Evolutionary conservation across 1,140 invertebrate species (phyloP).

Genomic region (Aphidius ervi): DNA sequence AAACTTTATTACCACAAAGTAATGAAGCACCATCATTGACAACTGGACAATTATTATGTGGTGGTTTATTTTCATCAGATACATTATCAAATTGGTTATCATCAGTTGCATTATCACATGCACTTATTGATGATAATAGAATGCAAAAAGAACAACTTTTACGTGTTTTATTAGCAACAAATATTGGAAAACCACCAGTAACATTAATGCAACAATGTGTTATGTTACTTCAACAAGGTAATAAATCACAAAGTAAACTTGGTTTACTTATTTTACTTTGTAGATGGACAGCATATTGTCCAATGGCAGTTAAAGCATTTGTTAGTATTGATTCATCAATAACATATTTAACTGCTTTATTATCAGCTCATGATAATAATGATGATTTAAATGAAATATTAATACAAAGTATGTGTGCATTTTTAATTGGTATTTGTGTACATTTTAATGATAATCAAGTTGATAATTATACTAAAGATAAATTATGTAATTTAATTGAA

Average conservation of each 20-base stretch:
- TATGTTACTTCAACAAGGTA: constrained; percentile 77
- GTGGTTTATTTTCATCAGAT: constrained; percentile 87
- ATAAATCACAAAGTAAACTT: constrained; percentile 84
- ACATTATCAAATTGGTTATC: constrained; percentile 97
- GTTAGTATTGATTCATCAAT: constrained; percentile 80
- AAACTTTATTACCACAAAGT: constrained; percentile 84
- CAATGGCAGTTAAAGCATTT: constrained; percentile 78
- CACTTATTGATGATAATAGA: constrained; percentile 85
- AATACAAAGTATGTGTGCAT: constrained; percentile 80
- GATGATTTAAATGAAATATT: constrained; percentile 68
- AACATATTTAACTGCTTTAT: constrained; percentile 76
- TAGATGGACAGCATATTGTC: constrained; percentile 81
- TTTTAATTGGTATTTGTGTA: constrained; percentile 89
- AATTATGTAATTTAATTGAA: constrained; percentile 79
- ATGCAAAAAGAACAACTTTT: constrained; percentile 91
- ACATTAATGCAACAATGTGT: constrained; percentile 86
- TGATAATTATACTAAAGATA: constrained; percentile 73
- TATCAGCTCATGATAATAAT: constrained; percentile 58
- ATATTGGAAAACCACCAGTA: constrained; percentile 76
- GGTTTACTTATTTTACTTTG: constrained; percentile 88
- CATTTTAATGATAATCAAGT: constrained; percentile 89
- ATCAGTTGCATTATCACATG: constrained; percentile 84
- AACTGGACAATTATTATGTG: constrained; percentile 89
- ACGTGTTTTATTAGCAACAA: constrained; percentile 84
- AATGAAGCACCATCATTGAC: constrained; percentile 66